phyloP scores from a whole-genome alignment of 1,140 invertebrate species.

The Dinoponera quadriceps region DNA sequence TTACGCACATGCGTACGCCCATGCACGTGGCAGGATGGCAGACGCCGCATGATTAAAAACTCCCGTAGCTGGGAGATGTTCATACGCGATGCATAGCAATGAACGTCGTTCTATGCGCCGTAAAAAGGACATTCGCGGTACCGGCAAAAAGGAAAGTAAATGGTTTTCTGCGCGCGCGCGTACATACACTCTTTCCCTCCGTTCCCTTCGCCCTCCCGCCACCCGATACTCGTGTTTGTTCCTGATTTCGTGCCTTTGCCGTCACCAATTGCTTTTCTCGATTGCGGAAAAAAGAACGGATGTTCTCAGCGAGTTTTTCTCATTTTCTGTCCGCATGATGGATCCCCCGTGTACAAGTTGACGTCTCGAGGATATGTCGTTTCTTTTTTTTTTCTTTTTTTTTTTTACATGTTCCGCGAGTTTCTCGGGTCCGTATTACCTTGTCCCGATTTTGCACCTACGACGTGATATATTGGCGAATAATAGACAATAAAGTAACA shows the following conservation, averaged over 20 bases:
- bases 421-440: neutral
- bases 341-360: neutral
- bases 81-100: constrained; percentile 55
- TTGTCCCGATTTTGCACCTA: neutral
- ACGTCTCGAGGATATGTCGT: neutral
- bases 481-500: neutral
- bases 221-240: neutral
- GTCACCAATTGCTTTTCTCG: constrained; percentile 14
- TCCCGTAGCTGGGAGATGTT: constrained; percentile 20
- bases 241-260: constrained; percentile 29
- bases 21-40: constrained; percentile 42
- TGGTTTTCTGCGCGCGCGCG: constrained; percentile 25
- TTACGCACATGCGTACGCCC: constrained; percentile 15
- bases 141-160: constrained; percentile 42
- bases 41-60: constrained; percentile 53
- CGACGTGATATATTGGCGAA: neutral
- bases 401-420: neutral
- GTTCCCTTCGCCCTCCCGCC: neutral
- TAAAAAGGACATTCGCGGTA: constrained; percentile 45
- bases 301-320: neutral
- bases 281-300: neutral
- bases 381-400: neutral
- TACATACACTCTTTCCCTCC: neutral
- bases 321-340: constrained; percentile 10
- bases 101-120: constrained; percentile 12